Evolutionary conservation across 1,140 invertebrate genomes (phyloP), one percentile per base, ranked within the genome.

Genomic region (Phortica variegata): DNA sequence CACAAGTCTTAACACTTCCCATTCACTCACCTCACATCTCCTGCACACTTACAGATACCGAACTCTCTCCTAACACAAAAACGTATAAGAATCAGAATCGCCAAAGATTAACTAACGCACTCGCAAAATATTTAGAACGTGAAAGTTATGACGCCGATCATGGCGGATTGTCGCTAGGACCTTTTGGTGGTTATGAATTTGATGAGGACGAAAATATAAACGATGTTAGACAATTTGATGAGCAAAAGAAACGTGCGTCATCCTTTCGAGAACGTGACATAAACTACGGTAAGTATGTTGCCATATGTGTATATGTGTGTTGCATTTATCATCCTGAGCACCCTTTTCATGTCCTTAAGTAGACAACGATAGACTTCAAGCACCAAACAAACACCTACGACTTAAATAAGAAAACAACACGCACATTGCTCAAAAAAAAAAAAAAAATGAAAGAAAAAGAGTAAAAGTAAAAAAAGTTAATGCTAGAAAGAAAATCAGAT

Each of bases 71-170:
- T 26, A 54, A 53, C 33, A 49, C 45, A 53, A 52, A 46, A 46
- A 74, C 66, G 57, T 60, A 53, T 60, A 65, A 65, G 43, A 61
- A 57, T 54, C 60, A 58, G 54, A 71, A 73, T 56, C 69, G 72
- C 16, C 63, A 69, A 51, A 58, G 59, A 62, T 55, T 73, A 47
- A 75, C 75, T 61, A 75, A 75, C 49, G 53, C 55, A 48, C 61
- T 75, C 37, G 73, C 66, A 49, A 73, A 72, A 50, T 76, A 76
- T 56, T 68, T 75, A 60, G 65, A 66, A 49, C 63, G 57, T 37
- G 65, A 73, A 40, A 61, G 41, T 48, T 70, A 62, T 50, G 65
- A 69, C 31, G 31, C 47, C 33, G 57, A 55, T 42, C 47, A 61
- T 49, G 56, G 52, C 16, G 52, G 39, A 18, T 37, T 47, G 13